Evolutionary conservation across 2,888 invertebrate genomes (phyloP).

Genomic region (Sminthurides aquaticus): DNA sequence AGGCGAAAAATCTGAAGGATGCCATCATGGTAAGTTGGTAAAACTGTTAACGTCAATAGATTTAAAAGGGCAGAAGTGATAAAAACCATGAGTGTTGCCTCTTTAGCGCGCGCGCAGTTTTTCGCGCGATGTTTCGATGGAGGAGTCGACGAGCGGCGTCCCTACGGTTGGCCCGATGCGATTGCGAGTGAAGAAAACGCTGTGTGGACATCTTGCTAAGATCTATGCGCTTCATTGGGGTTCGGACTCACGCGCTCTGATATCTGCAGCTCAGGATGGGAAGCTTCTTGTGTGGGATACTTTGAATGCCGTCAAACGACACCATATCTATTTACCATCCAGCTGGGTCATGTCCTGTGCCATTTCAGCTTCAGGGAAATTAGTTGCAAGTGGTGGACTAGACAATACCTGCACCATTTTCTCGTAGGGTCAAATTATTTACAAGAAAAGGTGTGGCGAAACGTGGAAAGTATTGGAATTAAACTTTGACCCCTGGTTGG

Average conservation of each 20-base stretch:
- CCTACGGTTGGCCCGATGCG: not conserved
- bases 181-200: not conserved
- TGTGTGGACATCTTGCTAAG: not conserved
- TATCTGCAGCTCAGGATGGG: not conserved
- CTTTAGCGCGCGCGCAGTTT: not conserved
- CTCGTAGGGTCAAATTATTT: not conserved
- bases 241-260: not conserved
- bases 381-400: not conserved
- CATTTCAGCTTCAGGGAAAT: not conserved
- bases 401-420: not conserved
- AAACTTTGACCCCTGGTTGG: not conserved
- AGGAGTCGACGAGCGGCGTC: not conserved
- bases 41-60: too few species aligned
- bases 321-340: not conserved
- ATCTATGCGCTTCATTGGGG: not conserved
- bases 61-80: not conserved
- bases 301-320: not conserved
- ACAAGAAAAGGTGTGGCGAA: not conserved
- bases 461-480: not conserved
- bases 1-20: not conserved
- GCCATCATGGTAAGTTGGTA: not conserved
- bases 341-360: slow-evolving; percentile 1
- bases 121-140: not conserved
- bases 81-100: too few species aligned
- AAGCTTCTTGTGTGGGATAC: not conserved